These are phyloP conservation scores for Stenoptilia bipunctidactyla DNA, from an alignment of 2,888 invertebrate species.

Conservation along the genomic window DNA sequence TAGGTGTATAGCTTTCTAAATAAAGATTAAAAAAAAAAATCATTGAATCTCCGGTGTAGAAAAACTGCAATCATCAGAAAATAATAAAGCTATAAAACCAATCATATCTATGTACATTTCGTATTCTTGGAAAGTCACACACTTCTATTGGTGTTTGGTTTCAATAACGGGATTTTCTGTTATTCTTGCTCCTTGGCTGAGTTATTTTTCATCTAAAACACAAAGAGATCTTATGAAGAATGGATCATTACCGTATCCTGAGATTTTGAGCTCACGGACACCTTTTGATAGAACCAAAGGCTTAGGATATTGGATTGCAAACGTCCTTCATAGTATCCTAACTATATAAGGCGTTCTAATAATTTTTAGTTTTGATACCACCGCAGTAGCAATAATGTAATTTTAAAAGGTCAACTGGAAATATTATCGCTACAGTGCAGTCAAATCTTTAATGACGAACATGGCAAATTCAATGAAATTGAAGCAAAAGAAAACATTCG, in stretches of 20 bases:
- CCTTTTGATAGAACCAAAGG: conserved; percentile 42
- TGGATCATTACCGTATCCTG: conserved; percentile 33
- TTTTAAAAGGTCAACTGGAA: conserved; percentile 49
- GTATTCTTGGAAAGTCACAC: conserved; percentile 43
- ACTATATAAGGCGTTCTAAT: conserved; percentile 48
- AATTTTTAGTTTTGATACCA: conserved; percentile 48
- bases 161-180: conserved; percentile 34
- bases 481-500: conserved; percentile 29
- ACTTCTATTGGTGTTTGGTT: conserved; percentile 38
- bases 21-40: too few relatives aligned
- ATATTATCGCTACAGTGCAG: conserved; percentile 36
- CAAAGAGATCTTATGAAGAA: conserved; percentile 24
- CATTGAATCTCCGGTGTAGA: conserved; percentile 37
- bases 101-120: conserved; percentile 31
- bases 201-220: conserved; percentile 23
- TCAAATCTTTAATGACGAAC: conserved; percentile 28
- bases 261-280: conserved; percentile 52
- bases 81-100: conserved; percentile 19
- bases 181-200: conserved; percentile 38
- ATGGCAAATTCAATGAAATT: conserved; percentile 19
- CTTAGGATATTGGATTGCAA: conserved; percentile 32
- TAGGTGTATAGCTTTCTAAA: too few relatives aligned
- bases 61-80: conserved; percentile 25
- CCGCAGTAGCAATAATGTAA: conserved; percentile 45
- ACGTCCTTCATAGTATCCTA: conserved; percentile 31